Evolutionary conservation across 2,113 vertebrate genomes (phyloP).

Genomic region (Phrynosoma platyrhinos): DNA sequence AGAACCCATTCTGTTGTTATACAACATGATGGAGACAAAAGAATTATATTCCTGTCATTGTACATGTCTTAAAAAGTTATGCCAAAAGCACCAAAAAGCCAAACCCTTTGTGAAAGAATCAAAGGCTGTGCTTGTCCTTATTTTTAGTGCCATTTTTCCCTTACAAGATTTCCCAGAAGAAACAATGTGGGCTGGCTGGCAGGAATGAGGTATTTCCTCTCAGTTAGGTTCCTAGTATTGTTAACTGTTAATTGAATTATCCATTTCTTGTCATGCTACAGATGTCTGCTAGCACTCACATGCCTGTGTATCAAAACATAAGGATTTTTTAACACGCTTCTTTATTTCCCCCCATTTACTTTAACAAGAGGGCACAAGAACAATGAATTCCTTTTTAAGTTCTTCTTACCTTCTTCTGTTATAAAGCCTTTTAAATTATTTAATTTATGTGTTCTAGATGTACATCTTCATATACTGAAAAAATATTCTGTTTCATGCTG

Average conservation of each 20-base stretch:
- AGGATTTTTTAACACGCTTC: conserved; percentile 28
- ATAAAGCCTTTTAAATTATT: background rate
- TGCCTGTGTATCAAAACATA: conserved; percentile 44
- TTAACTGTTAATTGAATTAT: conserved; percentile 62
- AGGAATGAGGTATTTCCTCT: conserved; percentile 61
- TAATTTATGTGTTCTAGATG: background rate
- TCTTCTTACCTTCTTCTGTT: background rate
- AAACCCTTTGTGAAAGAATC: conserved; percentile 53
- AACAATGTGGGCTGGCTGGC: conserved; percentile 60
- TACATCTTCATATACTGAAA: background rate
- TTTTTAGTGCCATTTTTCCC: conserved; percentile 61
- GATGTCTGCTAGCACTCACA: conserved; percentile 43
- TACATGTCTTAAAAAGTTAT: conserved; percentile 42
- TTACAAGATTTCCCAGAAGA: conserved; percentile 55
- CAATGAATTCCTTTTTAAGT: background rate
- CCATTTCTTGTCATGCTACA: conserved; percentile 46
- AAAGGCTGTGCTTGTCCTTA: conserved; percentile 60
- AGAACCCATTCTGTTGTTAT: conserved; percentile 28
- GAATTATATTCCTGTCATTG: conserved; percentile 31
- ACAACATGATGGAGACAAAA: conserved; percentile 18
- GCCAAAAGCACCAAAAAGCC: conserved; percentile 47
- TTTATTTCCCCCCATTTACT: conserved; percentile 56
- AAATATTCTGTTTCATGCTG: no score
- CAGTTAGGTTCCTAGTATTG: conserved; percentile 75
- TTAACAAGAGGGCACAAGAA: conserved; percentile 38